Evolutionary conservation across 2,113 vertebrate species (phyloP).

Genomic region (Siniperca chuatsi): DNA sequence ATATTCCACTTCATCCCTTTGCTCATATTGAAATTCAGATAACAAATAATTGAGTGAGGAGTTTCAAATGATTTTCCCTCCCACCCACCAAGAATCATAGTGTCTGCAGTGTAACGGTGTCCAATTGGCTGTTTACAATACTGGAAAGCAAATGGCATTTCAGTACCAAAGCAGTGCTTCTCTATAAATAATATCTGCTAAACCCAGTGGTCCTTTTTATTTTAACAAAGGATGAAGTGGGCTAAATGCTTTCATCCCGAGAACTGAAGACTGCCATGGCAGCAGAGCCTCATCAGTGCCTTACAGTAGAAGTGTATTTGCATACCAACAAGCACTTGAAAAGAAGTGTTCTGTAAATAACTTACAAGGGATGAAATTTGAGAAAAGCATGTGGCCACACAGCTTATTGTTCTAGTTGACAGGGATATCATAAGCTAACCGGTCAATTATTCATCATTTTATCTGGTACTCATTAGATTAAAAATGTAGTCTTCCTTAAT

Average conservation of each 20-base stretch:
- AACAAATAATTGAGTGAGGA: constrained; percentile 53
- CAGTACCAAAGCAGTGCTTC: constrained; percentile 45
- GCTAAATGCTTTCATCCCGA: constrained; percentile 60
- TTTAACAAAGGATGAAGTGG: constrained; percentile 62
- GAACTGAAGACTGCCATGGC: constrained; percentile 55
- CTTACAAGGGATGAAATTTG: constrained; percentile 55
- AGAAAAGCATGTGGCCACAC: constrained; percentile 35
- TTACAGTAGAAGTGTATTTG: constrained; percentile 46
- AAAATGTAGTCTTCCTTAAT: constrained; percentile 71
- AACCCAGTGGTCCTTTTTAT: constrained; percentile 55
- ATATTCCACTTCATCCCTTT: constrained; percentile 48
- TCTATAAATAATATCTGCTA: constrained; percentile 63
- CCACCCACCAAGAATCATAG: constrained; percentile 37
- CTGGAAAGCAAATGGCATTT: constrained; percentile 54
- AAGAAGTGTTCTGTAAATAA: constrained; percentile 63
- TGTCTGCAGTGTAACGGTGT: constrained; percentile 26
- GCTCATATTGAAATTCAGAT: constrained; percentile 46
- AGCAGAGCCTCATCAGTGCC: constrained; percentile 47
- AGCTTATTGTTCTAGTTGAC: constrained; percentile 63
- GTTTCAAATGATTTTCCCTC: constrained; percentile 29
- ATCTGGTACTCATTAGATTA: constrained; percentile 71
- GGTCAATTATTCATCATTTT: constrained; percentile 76
- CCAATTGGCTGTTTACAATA: constrained; percentile 54
- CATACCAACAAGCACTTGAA: constrained; percentile 65
- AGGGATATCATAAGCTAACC: constrained; percentile 62